Conservation (phyloP, 2,113 vertebrate species). For the Macheiramphus alcinus region DNA sequence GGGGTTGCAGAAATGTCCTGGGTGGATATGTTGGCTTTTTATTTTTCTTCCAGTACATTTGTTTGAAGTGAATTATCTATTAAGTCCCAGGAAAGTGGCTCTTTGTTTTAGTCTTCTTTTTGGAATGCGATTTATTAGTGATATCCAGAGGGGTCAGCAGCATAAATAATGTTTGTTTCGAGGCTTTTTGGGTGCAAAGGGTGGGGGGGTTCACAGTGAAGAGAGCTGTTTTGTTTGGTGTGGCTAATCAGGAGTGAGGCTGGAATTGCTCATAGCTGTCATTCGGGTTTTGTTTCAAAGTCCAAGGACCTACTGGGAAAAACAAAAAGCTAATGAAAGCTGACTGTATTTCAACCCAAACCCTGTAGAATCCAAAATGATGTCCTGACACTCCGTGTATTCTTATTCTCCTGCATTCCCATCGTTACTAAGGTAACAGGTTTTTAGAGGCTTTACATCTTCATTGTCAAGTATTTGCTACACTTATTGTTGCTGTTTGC, state of each 20-base stretch:
- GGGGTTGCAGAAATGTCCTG: not conserved
- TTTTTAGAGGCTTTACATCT: conserved; percentile 82
- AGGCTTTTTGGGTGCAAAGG: conserved; percentile 48
- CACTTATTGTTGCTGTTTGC: conserved; percentile 80
- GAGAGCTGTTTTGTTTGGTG: conserved; percentile 78
- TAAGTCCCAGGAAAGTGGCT: not conserved
- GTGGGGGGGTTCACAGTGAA: conserved; percentile 55
- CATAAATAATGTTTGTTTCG: conserved; percentile 1
- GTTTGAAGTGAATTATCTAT: not conserved
- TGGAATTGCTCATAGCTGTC: conserved; percentile 81
- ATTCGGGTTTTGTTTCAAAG: conserved; percentile 84
- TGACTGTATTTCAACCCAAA: conserved; percentile 81
- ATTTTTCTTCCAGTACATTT: not conserved
- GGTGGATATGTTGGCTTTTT: not conserved
- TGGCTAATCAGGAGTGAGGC: conserved; percentile 77
- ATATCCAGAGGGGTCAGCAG: conserved; percentile 4
- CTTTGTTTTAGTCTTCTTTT: not conserved
- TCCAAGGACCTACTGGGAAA: conserved; percentile 80
- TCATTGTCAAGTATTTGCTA: conserved; percentile 85
- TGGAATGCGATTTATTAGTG: conserved; percentile 4
- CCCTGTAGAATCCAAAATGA: conserved; percentile 74
- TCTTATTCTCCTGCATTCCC: conserved; percentile 81
- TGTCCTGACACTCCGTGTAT: conserved; percentile 74
- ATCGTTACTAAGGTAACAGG: conserved; percentile 85
- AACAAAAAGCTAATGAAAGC: conserved; percentile 85